Conservation (phyloP, 1,140 invertebrate species). For the Trissolcus basalis region DNA sequence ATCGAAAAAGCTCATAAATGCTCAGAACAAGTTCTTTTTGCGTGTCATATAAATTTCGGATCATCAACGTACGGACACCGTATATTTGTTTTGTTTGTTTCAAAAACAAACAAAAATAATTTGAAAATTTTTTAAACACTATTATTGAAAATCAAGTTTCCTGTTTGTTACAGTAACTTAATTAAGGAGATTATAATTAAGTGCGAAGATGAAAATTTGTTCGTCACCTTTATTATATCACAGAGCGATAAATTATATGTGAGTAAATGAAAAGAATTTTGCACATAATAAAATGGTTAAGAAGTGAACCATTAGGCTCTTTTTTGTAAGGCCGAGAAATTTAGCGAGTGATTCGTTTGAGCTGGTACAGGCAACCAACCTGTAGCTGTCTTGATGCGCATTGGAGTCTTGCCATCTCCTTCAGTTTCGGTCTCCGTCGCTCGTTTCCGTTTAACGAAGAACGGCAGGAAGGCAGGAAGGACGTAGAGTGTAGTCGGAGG, state of each 20-base stretch:
- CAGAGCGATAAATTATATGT: neutral
- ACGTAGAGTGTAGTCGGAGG: constrained; percentile 6
- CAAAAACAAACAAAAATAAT: too few species aligned
- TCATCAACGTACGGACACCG: too few species aligned
- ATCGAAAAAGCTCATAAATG: constrained; percentile 16
- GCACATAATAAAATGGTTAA: neutral
- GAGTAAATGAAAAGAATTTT: neutral
- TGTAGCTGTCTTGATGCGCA: constrained; percentile 58
- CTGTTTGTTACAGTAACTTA: too few species aligned
- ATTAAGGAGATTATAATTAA: too few species aligned
- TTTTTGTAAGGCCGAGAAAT: constrained; percentile 2
- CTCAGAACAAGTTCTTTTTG: constrained; percentile 28
- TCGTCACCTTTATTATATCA: neutral
- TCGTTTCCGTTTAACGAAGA: constrained; percentile 41
- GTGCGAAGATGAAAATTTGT: neutral
- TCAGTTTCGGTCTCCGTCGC: constrained; percentile 17
- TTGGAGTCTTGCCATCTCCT: constrained; percentile 19
- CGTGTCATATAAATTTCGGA: too few species aligned
- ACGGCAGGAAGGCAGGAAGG: constrained; percentile 25
- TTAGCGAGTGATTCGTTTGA: constrained; percentile 24
- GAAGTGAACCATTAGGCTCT: constrained; percentile 2
- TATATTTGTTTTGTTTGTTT: too few species aligned
- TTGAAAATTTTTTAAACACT: too few species aligned
- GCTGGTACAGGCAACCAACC: constrained; percentile 43
- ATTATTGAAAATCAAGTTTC: too few species aligned